These are phyloP conservation scores for Leptura quadrifasciata DNA, from an alignment of 2,888 invertebrate species.

Conservation along the genomic window DNA sequence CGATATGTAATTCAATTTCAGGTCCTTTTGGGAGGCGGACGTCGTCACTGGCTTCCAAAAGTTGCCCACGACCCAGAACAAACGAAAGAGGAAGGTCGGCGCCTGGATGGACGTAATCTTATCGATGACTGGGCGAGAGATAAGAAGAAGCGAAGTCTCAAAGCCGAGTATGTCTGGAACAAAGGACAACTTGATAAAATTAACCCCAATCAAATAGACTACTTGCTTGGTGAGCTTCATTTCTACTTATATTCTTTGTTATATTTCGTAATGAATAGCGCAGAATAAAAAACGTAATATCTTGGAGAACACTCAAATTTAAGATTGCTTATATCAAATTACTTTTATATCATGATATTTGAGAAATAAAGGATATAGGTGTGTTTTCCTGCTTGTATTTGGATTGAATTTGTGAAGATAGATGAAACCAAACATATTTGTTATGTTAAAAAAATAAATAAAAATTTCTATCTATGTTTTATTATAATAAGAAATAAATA, in stretches of 20 bases:
- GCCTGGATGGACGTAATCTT: slow-evolving; percentile 85
- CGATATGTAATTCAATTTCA: slow-evolving; percentile 67
- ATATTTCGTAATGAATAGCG: slow-evolving; percentile 4
- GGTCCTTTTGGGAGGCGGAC: slow-evolving; percentile 88
- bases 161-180: slow-evolving; percentile 84
- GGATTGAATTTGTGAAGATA: background rate
- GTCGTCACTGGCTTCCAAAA: slow-evolving; percentile 85
- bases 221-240: slow-evolving; percentile 81
- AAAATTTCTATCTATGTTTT: background rate
- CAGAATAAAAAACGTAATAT: background rate
- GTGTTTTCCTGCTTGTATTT: background rate
- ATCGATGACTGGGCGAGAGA: slow-evolving; percentile 88
- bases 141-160: slow-evolving; percentile 81
- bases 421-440: background rate
- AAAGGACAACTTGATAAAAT: slow-evolving; percentile 83
- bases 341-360: background rate
- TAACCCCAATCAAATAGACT: slow-evolving; percentile 83
- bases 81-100: slow-evolving; percentile 82
- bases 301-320: background rate
- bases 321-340: background rate
- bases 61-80: slow-evolving; percentile 83
- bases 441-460: background rate
- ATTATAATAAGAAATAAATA: too few relatives aligned
- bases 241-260: background rate
- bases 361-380: background rate